Evolutionary conservation across 2,888 invertebrate genomes (phyloP).

Genomic region (Cryptocheilus praepositus): DNA sequence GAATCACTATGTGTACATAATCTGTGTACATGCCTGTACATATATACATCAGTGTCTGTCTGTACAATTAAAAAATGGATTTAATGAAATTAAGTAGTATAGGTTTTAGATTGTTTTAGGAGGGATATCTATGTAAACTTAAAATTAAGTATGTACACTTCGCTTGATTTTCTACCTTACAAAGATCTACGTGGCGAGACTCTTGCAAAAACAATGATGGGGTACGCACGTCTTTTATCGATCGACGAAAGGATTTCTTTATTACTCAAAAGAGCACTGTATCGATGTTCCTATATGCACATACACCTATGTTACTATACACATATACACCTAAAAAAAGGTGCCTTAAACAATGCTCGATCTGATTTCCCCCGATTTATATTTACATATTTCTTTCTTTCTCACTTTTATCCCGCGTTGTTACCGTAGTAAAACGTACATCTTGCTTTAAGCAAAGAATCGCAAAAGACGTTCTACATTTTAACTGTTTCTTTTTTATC

Average conservation of each 20-base stretch:
- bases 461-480: background rate
- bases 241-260: constrained; percentile 17
- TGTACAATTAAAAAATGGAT: constrained; percentile 57
- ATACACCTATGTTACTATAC: no score
- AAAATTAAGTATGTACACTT: constrained; percentile 58
- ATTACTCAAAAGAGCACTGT: constrained; percentile 13
- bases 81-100: constrained; percentile 58
- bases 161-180: constrained; percentile 65
- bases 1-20: constrained; percentile 63
- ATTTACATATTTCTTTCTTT: background rate
- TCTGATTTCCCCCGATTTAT: constrained; percentile 7
- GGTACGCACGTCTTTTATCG: constrained; percentile 27
- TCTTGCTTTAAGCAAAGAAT: constrained; percentile 3
- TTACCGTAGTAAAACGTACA: background rate
- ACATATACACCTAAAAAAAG: constrained; percentile 17
- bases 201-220: constrained; percentile 60
- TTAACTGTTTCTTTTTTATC: no score
- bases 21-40: constrained; percentile 68
- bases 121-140: constrained; percentile 58
- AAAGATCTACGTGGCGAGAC: constrained; percentile 61
- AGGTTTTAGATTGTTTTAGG: constrained; percentile 65
- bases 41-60: constrained; percentile 61
- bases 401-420: constrained; percentile 9
- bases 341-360: constrained; percentile 39
- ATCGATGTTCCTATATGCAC: constrained; percentile 51